These are phyloP conservation scores for Cylas formicarius DNA, from an alignment of 1,140 invertebrate species.

Conservation along the genomic window DNA sequence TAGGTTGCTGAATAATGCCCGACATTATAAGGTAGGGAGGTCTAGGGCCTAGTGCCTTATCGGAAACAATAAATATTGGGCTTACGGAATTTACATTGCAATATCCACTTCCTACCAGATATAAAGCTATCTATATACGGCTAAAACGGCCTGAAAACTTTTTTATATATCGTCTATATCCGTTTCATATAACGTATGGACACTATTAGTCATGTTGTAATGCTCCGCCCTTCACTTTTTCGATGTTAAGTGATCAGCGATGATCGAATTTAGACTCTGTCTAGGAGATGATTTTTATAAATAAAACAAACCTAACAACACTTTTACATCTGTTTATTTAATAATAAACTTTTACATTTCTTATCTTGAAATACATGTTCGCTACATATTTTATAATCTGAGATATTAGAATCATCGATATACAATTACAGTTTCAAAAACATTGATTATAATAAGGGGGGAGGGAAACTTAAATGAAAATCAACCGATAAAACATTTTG, in stretches of 20 bases:
- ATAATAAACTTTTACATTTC: conserved; percentile 20
- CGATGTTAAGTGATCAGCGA: not conserved
- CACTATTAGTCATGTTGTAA: conserved; percentile 15
- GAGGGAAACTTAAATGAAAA: too few species aligned
- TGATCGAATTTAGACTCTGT: not conserved
- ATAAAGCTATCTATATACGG: conserved; percentile 25
- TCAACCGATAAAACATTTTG: too few species aligned
- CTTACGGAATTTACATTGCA: conserved; percentile 32
- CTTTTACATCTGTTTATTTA: conserved; percentile 16
- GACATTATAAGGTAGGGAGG: conserved; percentile 19
- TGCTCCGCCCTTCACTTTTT: not conserved
- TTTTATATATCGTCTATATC: conserved; percentile 16
- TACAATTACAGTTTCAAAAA: conserved; percentile 22
- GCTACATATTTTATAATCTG: conserved; percentile 18
- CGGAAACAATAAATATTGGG: conserved; percentile 33
- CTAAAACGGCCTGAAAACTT: conserved; percentile 9
- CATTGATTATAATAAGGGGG: conserved; percentile 23
- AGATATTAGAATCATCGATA: conserved; percentile 19
- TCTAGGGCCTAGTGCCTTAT: conserved; percentile 29
- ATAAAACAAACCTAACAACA: conserved; percentile 4
- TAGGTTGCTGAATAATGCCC: conserved; percentile 14
- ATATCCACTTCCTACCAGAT: conserved; percentile 32
- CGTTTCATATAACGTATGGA: conserved; percentile 11
- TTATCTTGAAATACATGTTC: conserved; percentile 18
- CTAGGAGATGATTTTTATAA: too few species aligned